These are phyloP conservation scores for Arge pagana DNA, from an alignment of 2,888 invertebrate genomes.

Conservation along the genomic window DNA sequence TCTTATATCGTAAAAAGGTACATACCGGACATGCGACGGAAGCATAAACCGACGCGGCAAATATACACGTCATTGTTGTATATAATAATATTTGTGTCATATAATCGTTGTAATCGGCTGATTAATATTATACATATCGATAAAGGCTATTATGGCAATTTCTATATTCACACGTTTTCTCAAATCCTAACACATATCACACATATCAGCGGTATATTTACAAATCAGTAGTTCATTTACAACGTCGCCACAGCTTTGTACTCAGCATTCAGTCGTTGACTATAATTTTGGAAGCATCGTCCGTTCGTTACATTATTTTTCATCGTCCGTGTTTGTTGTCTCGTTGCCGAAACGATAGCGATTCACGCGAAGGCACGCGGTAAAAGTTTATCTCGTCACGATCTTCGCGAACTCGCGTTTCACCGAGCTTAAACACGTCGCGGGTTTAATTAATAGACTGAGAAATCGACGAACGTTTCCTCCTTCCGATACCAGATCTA, in stretches of 20 bases:
- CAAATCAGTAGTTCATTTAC: constrained; percentile 6
- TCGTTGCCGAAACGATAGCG: too few species aligned
- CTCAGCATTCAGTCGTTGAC: constrained; percentile 26
- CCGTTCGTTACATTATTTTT: too few species aligned
- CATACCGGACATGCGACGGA: constrained; percentile 34
- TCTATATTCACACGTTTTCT: constrained; percentile 16
- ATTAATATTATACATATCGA: constrained; percentile 16
- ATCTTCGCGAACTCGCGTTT: too few species aligned
- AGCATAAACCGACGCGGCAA: constrained; percentile 20
- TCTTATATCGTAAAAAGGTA: constrained; percentile 42
- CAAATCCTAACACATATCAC: constrained; percentile 14
- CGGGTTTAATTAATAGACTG: too few species aligned
- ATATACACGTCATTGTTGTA: constrained; percentile 17
- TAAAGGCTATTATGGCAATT: constrained; percentile 26
- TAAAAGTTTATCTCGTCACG: too few species aligned
- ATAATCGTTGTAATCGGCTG: constrained; percentile 12
- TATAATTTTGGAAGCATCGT: constrained; percentile 21
- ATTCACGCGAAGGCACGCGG: too few species aligned
- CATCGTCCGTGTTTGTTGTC: too few species aligned
- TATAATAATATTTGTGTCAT: constrained; percentile 12
- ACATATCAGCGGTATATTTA: constrained; percentile 2
- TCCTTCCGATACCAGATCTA: too few species aligned
- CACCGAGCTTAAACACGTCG: too few species aligned
- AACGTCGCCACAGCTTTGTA: constrained; percentile 24
- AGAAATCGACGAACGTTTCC: too few species aligned